Evolutionary conservation across 1,140 invertebrate genomes (phyloP).

Genomic region (Yoshiicerus persimilis): DNA sequence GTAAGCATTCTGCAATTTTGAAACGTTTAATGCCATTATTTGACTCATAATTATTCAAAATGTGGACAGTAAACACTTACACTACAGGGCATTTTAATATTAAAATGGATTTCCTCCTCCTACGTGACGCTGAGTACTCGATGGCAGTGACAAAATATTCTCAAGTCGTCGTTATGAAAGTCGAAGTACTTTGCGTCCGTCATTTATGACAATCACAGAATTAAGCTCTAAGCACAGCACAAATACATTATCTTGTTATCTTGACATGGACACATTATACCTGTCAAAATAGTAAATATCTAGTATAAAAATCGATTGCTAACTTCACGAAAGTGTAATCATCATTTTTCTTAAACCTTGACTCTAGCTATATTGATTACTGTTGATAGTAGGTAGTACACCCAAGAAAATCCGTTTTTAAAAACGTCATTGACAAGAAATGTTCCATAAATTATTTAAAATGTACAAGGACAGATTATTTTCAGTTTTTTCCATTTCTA

Average conservation of each 20-base stretch:
- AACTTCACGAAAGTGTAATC: no score
- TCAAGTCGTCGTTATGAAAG: background rate
- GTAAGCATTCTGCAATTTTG: background rate
- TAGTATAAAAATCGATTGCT: background rate
- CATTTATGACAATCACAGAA: slow-evolving; percentile 1
- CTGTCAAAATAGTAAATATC: background rate
- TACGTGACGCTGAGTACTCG: background rate
- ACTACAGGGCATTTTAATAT: background rate
- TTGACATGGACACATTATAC: background rate
- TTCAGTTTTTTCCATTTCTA: no score
- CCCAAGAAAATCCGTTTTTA: no score
- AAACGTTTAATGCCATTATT: background rate
- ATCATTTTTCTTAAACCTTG: background rate
- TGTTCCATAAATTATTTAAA: no score
- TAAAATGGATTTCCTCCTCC: background rate
- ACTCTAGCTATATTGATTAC: no score
- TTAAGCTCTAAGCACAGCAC: background rate
- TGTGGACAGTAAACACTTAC: background rate
- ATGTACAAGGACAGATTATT: no score
- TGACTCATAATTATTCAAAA: background rate
- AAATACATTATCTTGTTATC: slow-evolving; percentile 1
- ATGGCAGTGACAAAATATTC: background rate
- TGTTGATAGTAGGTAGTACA: no score
- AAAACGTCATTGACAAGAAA: no score
- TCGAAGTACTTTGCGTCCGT: background rate